Conservation (phyloP, 2,113 vertebrate species). For the Chaetodon auriga region DNA sequence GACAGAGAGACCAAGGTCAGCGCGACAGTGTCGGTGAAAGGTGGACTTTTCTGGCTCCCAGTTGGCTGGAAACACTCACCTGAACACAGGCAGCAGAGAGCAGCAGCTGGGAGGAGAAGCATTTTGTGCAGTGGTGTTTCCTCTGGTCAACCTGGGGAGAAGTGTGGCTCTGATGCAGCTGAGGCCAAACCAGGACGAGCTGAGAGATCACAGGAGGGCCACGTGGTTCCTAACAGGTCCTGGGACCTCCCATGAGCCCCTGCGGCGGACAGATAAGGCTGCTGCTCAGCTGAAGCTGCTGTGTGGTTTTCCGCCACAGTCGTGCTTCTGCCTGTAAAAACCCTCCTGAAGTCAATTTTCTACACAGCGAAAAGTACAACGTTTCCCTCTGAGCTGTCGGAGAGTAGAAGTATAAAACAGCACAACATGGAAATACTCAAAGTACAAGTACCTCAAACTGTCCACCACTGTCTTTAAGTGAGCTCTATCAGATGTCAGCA, state of each 20-base stretch:
- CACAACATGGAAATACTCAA: too few species aligned
- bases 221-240: conserved; percentile 16
- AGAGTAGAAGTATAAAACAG: too few species aligned
- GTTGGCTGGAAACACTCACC: conserved; percentile 27
- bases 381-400: too few species aligned
- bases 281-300: too few species aligned
- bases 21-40: conserved; percentile 5
- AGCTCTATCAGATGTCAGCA: too few species aligned
- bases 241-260: conserved; percentile 29
- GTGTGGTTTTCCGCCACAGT: too few species aligned
- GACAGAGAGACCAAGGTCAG: conserved; percentile 16
- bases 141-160: conserved; percentile 43
- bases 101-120: conserved; percentile 49
- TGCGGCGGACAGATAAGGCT: neutral
- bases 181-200: conserved; percentile 54
- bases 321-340: too few species aligned
- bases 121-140: conserved; percentile 32
- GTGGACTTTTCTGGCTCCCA: conserved; percentile 2
- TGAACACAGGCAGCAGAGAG: conserved; percentile 53
- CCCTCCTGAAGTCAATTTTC: too few species aligned
- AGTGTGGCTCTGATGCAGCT: conserved; percentile 53
- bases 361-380: too few species aligned
- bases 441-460: too few species aligned
- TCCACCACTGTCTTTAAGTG: too few species aligned
- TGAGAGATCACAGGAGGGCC: conserved; percentile 30